A percentile compares a stretch with the other conserved stretches of the same genome.
phyloP scores from a whole-genome alignment of 1,140 invertebrate genomes.

The Polypedilum pembai region DNA sequence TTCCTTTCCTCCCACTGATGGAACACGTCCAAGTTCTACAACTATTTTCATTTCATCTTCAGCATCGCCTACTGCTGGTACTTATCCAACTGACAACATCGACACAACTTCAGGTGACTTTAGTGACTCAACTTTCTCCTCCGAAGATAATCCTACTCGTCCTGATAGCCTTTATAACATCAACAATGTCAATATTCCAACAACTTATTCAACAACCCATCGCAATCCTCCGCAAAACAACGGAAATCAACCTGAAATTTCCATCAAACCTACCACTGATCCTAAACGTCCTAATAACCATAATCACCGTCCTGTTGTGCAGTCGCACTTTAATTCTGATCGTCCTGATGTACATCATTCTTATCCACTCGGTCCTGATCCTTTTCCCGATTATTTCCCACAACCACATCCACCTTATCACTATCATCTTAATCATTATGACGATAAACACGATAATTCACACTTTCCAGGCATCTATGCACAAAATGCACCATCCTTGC shows the following conservation, averaged over 20 bases:
- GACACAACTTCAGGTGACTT: conserved; percentile 5
- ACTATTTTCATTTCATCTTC: neutral
- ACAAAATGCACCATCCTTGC: conserved; percentile 25
- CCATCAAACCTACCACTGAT: neutral
- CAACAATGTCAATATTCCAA: neutral
- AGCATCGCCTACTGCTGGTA: neutral
- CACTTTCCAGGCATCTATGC: conserved; percentile 25
- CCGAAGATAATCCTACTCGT: neutral
- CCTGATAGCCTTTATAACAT: neutral
- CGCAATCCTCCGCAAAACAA: neutral
- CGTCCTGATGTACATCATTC: neutral
- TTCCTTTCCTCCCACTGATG: neutral
- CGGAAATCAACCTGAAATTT: neutral
- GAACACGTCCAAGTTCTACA: neutral
- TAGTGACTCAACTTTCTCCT: neutral
- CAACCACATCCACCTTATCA: conserved; percentile 25
- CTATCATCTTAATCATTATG: neutral
- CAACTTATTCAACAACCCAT: neutral
- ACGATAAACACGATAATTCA: conserved; percentile 7
- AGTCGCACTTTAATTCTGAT: conserved; percentile 1
- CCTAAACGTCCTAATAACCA: neutral
- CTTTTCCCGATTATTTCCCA: neutral
- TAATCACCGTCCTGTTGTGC: neutral
- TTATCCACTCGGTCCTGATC: neutral
- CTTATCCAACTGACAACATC: neutral